Base-by-base conservation (phyloP, 2,797 vertebrate genomes). In the Pelobates cultripes region DNA sequence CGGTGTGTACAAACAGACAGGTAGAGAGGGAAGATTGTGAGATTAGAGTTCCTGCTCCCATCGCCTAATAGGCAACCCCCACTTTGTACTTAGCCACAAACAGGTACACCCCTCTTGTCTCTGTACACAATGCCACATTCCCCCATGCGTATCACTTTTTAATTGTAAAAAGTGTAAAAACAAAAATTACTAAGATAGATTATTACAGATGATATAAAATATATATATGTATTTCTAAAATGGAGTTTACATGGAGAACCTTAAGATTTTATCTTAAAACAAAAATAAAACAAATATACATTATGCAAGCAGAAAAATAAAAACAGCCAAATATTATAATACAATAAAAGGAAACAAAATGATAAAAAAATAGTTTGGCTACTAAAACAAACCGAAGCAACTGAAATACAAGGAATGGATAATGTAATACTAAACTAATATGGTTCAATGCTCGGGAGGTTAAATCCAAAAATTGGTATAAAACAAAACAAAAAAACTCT, bases 331-430 rank as follows among this genome's bases (percentile, higher is more conserved):
- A 89, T 90, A 91, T 9, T 92, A 89, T 90, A 87, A 88, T 88
- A 91, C 90, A 91, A 89, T 28, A 85, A 78, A 72, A 83, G 72
- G 88, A 78, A 71, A 88, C 86, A 64, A 64, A 86, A 28, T 17
- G 61, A 79, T 73, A 82, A 73, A 88, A 88, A 28, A 64, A 86
- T 91, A 92, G 94, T 89, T 91, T 89, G 89, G 92, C 93, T 95
- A 94, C 93, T 90, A 72, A 43, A 84, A 89, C 92, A 91, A 92
- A 93, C 93, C 89, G 92, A 95, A 95, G 92, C 93, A 90, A 93
- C 90, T 93, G 91, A 91, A 94, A 95, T 96, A 96, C 94, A 95
- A 96, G 97, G 97, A 99, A 98, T 98, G 96, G 95, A 96, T 96
- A 95, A 96, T 95, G 95, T 93, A 91, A 95, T 91, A 88, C 93